Evolutionary conservation across 1,140 invertebrate genomes (phyloP).

Genomic region (Microvelia longipes): DNA sequence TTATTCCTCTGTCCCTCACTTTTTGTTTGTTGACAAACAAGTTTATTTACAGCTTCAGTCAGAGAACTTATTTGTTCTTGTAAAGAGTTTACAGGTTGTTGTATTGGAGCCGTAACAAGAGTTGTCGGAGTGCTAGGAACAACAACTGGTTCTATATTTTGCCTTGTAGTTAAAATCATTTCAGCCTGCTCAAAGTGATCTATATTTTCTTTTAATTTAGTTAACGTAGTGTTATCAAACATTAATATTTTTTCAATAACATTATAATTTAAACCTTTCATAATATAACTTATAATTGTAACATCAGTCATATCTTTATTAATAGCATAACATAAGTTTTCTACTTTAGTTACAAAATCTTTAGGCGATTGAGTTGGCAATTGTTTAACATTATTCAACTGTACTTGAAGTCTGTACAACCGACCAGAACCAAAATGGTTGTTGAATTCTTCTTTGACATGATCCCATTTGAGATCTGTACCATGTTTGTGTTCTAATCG

Average conservation of each 20-base stretch:
- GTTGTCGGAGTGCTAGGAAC: not conserved
- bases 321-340: not conserved
- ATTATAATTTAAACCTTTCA: not conserved
- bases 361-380: not conserved
- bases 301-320: not conserved
- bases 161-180: not conserved
- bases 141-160: not conserved
- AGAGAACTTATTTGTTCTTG: not conserved
- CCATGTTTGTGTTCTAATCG: not conserved
- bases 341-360: not conserved
- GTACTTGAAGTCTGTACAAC: not conserved
- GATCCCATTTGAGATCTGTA: not conserved
- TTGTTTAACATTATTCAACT: not conserved
- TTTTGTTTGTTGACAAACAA: not conserved
- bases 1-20: no score
- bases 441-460: not conserved
- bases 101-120: no score
- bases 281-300: not conserved
- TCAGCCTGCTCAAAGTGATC: not conserved
- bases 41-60: not conserved
- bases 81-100: no score
- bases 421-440: not conserved
- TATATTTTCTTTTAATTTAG: not conserved
- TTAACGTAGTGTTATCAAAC: not conserved
- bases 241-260: not conserved